phyloP scores from a whole-genome alignment of 2,113 vertebrate species.

The Mastomys coucha region DNA sequence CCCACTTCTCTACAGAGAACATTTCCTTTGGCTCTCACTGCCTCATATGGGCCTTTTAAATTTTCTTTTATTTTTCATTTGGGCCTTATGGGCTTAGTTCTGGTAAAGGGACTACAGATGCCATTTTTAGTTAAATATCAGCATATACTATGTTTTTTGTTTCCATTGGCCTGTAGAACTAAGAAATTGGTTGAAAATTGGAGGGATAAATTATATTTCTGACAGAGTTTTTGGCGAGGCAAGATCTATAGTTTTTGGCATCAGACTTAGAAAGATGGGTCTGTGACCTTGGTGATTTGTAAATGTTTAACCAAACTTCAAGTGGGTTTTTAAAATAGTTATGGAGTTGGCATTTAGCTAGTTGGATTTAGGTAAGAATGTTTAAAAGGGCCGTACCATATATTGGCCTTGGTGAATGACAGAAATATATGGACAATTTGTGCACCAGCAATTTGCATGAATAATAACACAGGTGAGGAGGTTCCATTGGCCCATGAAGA shows the following conservation, averaged over 20 bases:
- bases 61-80: not conserved
- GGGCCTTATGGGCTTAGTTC: not conserved
- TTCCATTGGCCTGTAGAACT: not conserved
- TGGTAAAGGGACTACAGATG: not conserved
- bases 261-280: not conserved
- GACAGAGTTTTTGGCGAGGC: not conserved
- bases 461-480: rapidly evolving
- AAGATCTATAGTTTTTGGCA: not conserved
- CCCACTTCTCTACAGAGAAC: not conserved
- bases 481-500: not conserved
- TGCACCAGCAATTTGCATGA: not conserved
- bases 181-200: not conserved
- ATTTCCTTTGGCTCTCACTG: not conserved
- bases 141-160: not conserved
- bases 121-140: not conserved
- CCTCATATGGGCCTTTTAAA: not conserved
- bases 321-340: not conserved
- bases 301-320: not conserved
- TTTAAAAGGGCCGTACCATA: not conserved
- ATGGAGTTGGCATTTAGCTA: not conserved
- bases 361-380: not conserved
- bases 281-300: slow-evolving; percentile 20
- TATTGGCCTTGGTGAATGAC: not conserved
- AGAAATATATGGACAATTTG: not conserved
- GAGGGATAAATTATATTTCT: not conserved